Conservation (phyloP, 2,888 invertebrate species). For the Lamproptera curius region DNA sequence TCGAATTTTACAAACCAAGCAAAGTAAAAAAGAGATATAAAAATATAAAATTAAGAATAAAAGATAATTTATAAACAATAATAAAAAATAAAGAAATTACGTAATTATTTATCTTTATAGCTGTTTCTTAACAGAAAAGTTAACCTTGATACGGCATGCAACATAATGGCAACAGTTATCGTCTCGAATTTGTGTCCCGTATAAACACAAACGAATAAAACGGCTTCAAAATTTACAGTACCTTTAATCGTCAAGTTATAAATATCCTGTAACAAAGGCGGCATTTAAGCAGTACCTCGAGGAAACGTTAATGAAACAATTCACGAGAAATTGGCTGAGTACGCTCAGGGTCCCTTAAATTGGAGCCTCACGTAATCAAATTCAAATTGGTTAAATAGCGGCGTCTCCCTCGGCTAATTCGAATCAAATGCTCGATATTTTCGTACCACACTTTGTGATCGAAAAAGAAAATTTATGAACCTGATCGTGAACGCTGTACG, state of each 20-base stretch:
- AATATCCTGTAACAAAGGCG: not conserved
- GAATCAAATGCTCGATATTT: slow-evolving; percentile 27
- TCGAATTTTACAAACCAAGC: too few species aligned
- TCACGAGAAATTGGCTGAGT: not conserved
- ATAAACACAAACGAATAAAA: not conserved
- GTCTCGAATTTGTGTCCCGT: too few species aligned
- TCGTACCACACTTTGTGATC: slow-evolving; percentile 29
- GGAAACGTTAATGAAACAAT: not conserved
- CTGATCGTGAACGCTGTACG: slow-evolving; percentile 23
- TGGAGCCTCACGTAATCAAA: slow-evolving; percentile 29
- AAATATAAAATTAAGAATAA: too few species aligned
- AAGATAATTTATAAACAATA: too few species aligned
- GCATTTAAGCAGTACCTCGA: not conserved
- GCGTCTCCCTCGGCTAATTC: slow-evolving; percentile 32
- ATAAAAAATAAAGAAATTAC: too few species aligned
- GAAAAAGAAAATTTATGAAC: slow-evolving; percentile 32
- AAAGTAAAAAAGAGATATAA: too few species aligned
- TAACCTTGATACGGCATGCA: too few species aligned
- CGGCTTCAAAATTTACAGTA: not conserved
- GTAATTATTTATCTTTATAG: too few species aligned
- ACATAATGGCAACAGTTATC: too few species aligned
- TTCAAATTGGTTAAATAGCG: slow-evolving; percentile 31
- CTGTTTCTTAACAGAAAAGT: too few species aligned
- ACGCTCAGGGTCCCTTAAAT: slow-evolving; percentile 20
- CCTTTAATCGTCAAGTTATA: not conserved